Evolutionary conservation across 2,113 vertebrate species (phyloP), one percentile per base, ranked within the genome.

Genomic region (Fregetta grallaria): DNA sequence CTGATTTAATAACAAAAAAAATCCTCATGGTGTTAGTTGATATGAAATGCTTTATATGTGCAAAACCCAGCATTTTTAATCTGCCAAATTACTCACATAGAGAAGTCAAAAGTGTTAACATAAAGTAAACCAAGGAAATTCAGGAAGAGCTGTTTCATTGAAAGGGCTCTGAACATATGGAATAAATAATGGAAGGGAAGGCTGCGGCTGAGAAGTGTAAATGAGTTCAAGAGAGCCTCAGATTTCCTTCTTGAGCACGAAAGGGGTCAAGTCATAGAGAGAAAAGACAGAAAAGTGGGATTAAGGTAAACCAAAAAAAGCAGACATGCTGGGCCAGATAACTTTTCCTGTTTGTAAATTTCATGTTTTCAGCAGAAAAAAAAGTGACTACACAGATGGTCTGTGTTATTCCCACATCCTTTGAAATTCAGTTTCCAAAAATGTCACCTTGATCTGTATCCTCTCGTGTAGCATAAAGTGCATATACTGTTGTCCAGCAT

Each of bases 351-450:
- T 96, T 96, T 96, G 93, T 67, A 91, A 74, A 62, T 93, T 77
- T 92, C 40, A 49, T 66, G 50, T 95, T 96, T 94, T 94, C 27
- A 74, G 38, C 45, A 90, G 86, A 34, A 62, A 85, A 71, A 47
- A 44, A 65, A 79, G 20, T 67, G 42, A 56, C 75, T 95, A 55
- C 65, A 67, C 95, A 97, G 93, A 94, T 97, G 96, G 83, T 94
- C 81, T 92, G 59, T 91, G 72, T 96, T 96, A 97, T 73, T 92
- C 68, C 32, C 91, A 97, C 93, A 80, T 90, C 62, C 74, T 97
- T 97, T 96, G 85, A 92, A 95, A 91, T 61, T 62, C 56, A 52
- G 17, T 76, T 95, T 97, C 94, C 91, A 94, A 87, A 94, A 92
- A 85, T 87, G 80, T 96, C 83, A 96, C 94, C 83, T 95, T 95